Evolutionary conservation across 2,113 vertebrate genomes (phyloP), one percentile per base, ranked within the genome.

Genomic region (Edolisoma coerulescens): DNA sequence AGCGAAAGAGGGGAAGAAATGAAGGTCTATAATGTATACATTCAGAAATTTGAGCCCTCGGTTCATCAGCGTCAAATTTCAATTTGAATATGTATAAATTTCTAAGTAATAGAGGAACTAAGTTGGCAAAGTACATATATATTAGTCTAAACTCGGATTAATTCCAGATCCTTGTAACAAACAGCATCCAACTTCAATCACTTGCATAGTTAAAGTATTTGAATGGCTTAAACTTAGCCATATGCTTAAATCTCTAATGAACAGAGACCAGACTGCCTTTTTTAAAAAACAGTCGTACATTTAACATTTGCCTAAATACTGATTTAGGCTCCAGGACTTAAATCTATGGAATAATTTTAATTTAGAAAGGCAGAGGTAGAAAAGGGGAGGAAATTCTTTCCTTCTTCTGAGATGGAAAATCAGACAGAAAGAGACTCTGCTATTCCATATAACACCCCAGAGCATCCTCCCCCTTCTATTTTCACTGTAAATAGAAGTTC

Each of bases 1-100:
- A 74, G 16, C 19, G 26, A 74, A 67, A 91, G 24, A 76, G n/a
- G 27, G 61, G 26, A 93, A 90, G 41, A 82, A 81, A 83, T 0
- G 7, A 59, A 91, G 32, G 28, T 61, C 45, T 91, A 0, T 7
- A 42, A 53, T 0, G 0, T 4, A 7, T 18, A 26, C 1, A 0
- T 74, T 80, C 68, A 63, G 68, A 81, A 94, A 84, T 87, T 53
- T 64, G 23, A 91, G 65, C 28, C 28, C 15, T 80, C 1, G 0
- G 41, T 39, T 94, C 57, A 50, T 75, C 37, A 78, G 33, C 41
- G 54, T 35, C 27, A 59, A 44, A 83, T 85, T 73, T 80, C 63
- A 50, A 17, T 80, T 90, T 88, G 81, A 89, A 79, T 76, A 73
- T 47, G 27, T 69, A 87, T 45, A 59, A 73, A 80, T 69, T 73